Base-by-base conservation (phyloP, 1,140 invertebrate genomes). In the Telenomus remus region DNA sequence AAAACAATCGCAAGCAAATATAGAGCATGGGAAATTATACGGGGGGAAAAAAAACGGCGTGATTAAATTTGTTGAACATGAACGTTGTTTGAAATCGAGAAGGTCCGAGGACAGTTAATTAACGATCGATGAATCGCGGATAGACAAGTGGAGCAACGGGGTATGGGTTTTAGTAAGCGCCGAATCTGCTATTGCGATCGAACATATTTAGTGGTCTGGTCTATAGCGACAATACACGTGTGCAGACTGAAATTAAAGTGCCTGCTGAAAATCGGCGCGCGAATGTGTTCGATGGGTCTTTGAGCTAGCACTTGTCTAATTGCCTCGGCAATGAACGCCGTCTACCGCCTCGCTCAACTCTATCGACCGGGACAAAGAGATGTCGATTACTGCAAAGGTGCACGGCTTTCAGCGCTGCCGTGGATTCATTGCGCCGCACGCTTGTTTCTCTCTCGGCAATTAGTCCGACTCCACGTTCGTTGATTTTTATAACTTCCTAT, bases 241-340 rank as follows among this genome's bases (percentile, higher is more conserved):
- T 54, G 64, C 54, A 43, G 68, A 72, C 54, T 63, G 70, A 70
- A 78, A 78, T 78, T 78, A 78, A 78, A 78, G 70, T 74, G 55
- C 49, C 55, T 54, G 49, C 64, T 72, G 70, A 70, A n/a, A 78
- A 78, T 78, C 70, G 65, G 46, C 66, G 70, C 70, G 49, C 70
- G 65, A 78, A 78, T 74, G 76, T 60, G 61, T 64, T 78, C 76
- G 70, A 78, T 78, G 61, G 65, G 60, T 78, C 76, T 78, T 78
- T 71, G 76, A 78, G 70, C 70, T 72, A 74, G 70, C 76, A 74
- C 76, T 78, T 78, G 76, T 78, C 70, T 78, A 78, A 78, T 78
- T 78, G 70, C 70, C 76, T 74, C 63, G 65, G 76, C 70, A 74
- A 74, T 78, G 70, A 78, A 78, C 70, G 70, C 48, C 61, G 55